Evolutionary conservation across 2,888 invertebrate species (phyloP), one percentile per base, ranked within the genome.

Genomic region (Laothoe populi): DNA sequence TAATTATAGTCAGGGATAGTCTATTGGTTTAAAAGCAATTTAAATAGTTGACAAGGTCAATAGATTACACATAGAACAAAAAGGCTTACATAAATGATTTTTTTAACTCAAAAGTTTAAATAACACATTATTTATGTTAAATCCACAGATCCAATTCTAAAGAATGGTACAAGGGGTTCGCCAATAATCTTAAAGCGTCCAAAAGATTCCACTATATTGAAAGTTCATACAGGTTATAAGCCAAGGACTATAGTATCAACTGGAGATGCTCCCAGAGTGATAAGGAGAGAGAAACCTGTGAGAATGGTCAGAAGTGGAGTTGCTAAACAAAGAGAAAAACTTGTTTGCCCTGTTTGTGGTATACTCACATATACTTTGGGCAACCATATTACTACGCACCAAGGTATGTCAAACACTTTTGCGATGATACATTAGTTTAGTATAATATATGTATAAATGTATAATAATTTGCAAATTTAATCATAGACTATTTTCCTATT

Each of bases 301-400:
- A 79, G 86, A 67, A 74, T 87, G 69, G 79, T 88, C 4, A 78
- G 84, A 35, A 67, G 70, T 60, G 76, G 82, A 0, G 77, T 78
- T 4, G 68, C 80, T 13, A 91, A 87, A 63, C 88, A 87, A 66
- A 82, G 84, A 60, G 93, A 93, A 66, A 93, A 93, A 74, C 82
- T 92, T 64, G 92, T 93, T 0, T 93, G 93, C 66, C 93, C 93
- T 16, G 86, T 93, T 5, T 93, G 93, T 77, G 93, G 93, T 21
- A 90, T 93, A 70, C 82, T 93, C 19, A 93, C 93, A 0, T 92
- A 74, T 67, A 90, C 91, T 44, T 76, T 93, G 59, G 89, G 90
- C 44, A 92, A 90, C 66, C 93, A 93, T 70, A 88, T 93, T 71
- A 81, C 89, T 35, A 93, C 91, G 21, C 93, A 93, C 82, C 87